Evolutionary conservation across 2,113 vertebrate genomes (phyloP), one percentile per base, ranked within the genome.

Genomic region (Pygoscelis antarcticus): DNA sequence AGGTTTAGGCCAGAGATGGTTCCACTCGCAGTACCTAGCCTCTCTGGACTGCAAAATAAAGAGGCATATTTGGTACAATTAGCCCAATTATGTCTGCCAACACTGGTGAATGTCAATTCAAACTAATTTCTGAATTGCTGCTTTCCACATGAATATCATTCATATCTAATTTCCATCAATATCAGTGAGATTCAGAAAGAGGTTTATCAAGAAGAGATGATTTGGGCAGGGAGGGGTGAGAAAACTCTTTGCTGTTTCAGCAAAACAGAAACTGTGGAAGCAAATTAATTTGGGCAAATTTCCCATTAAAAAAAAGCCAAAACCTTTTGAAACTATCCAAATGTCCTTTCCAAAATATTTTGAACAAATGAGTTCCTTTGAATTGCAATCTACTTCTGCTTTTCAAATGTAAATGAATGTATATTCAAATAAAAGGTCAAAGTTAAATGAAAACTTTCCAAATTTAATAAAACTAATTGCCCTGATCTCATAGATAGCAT

Each of bases 201-300:
- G 46, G 22, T 62, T 89, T 76, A 69, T 91, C 62, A 85, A 54
- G 74, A 89, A 49, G 57, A 93, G 25, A 36, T 16, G 9, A 51
- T 38, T 76, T 80, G 70, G 29, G 62, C 6, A 5, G 66, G 13
- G 85, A 95, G 46, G 40, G 32, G 70, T 83, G 68, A 91, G 83
- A 95, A 84, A 91, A 82, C 21, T 38, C 61, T 74, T 83, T 84
- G 90, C 96, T 89, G 44, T 68, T 97, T 93, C 88, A 96, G 94
- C 80, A 81, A 65, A 97, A 57, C 65, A 84, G 62, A 93, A 94
- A 85, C 66, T 0, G 5, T 72, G 70, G 61, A 64, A 91, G 44
- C 51, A 93, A 93, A 85, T 93, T 90, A 93, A 82, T 95, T 96
- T 95, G 87, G 95, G 89, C 95, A 87, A 58, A 69, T 90, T 93